phyloP scores from a whole-genome alignment of 2,113 vertebrate genomes.

The Tragelaphus scriptus region DNA sequence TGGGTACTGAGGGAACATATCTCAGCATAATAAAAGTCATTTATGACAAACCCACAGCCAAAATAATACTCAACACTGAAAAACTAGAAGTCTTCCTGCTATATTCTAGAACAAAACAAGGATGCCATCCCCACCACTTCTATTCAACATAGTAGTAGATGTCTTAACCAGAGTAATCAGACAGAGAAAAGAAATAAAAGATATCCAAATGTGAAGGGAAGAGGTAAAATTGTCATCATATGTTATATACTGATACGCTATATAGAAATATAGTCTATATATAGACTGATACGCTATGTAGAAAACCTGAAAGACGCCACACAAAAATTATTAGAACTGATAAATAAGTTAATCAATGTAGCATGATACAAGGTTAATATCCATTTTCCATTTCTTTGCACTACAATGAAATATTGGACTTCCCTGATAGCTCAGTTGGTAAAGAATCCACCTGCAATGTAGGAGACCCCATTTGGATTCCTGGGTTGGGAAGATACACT shows the following conservation, averaged over 20 bases:
- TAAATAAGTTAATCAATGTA: background rate
- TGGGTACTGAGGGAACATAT: background rate
- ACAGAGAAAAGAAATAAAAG: background rate
- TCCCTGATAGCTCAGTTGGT: background rate
- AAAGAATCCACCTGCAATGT: background rate
- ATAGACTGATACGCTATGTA: background rate
- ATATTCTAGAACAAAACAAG: background rate
- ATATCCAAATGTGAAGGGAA: background rate
- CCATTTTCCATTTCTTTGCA: background rate
- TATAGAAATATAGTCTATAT: too few relatives aligned
- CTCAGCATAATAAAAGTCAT: background rate
- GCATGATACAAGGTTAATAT: background rate
- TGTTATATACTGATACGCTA: background rate
- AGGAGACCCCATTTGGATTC: background rate
- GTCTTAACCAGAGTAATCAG: background rate
- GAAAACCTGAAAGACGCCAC: background rate
- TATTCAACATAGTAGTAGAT: background rate
- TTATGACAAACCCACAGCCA: background rate
- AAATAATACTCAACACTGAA: background rate
- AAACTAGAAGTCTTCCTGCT: background rate
- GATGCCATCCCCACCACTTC: background rate
- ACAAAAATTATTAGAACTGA: background rate
- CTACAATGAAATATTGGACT: background rate
- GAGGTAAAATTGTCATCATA: background rate
- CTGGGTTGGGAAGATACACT: background rate